phyloP scores from a whole-genome alignment of 1,140 invertebrate species.

The Heliconius hewitsoni region DNA sequence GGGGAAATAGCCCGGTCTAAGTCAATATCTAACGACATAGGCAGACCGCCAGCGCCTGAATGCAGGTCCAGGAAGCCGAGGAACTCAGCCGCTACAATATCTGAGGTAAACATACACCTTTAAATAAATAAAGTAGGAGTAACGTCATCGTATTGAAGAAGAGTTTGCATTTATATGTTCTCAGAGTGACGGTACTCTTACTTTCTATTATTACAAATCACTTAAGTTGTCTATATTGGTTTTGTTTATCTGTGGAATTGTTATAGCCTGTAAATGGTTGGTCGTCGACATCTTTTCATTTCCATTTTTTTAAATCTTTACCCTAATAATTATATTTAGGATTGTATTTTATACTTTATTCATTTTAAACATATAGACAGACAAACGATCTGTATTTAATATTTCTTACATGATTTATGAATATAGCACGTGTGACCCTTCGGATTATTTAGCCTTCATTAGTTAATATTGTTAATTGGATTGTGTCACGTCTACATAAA shows the following conservation, averaged over 20 bases:
- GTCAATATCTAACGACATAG: conserved; percentile 81
- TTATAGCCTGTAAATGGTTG: not conserved
- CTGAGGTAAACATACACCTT: conserved; percentile 63
- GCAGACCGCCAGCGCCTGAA: conserved; percentile 66
- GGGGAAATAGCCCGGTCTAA: conserved; percentile 79
- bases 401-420: not conserved
- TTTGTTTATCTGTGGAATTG: conserved; percentile 42
- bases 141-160: conserved; percentile 12
- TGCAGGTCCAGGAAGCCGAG: conserved; percentile 60
- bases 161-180: not conserved
- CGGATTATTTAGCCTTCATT: not conserved
- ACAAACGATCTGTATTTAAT: not conserved
- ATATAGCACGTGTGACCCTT: not conserved
- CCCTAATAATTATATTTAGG: too few relatives aligned
- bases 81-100: conserved; percentile 64
- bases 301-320: too few relatives aligned
- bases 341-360: too few relatives aligned
- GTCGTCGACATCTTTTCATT: too few relatives aligned
- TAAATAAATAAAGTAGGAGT: not conserved
- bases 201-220: conserved; percentile 18
- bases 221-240: conserved; percentile 28
- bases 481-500: conserved; percentile 1
- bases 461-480: not conserved
- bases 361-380: not conserved
- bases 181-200: conserved; percentile 15